Evolutionary conservation across 2,113 vertebrate genomes (phyloP).

Genomic region (Artemisiospiza belli): DNA sequence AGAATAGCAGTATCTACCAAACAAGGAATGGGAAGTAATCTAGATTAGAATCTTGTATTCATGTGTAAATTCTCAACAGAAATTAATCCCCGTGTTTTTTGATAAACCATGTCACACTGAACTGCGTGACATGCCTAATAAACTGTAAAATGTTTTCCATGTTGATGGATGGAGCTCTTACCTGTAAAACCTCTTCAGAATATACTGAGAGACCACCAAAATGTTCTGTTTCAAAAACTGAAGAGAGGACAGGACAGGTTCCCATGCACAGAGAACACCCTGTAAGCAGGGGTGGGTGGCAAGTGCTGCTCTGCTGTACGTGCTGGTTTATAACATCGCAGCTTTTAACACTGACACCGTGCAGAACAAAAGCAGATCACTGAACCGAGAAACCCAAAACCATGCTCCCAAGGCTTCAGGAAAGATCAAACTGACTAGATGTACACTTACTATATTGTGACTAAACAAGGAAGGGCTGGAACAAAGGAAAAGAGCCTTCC

Average conservation of each 20-base stretch:
- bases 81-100: background rate
- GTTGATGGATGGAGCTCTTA: background rate
- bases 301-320: rapidly evolving
- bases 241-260: background rate
- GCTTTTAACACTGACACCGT: background rate
- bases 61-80: background rate
- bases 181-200: background rate
- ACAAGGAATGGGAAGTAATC: background rate
- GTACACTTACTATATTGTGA: background rate
- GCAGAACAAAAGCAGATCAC: background rate
- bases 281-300: rapidly evolving
- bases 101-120: background rate
- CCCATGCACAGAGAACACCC: background rate
- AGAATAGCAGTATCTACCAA: background rate
- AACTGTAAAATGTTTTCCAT: background rate
- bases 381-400: background rate
- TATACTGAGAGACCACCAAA: background rate
- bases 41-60: background rate
- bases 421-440: background rate
- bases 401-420: background rate
- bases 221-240: background rate
- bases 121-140: background rate
- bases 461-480: background rate
- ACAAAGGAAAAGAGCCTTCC: background rate
- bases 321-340: background rate